Evolutionary conservation across 2,888 invertebrate genomes (phyloP).

Genomic region (Nipponacmea schrenckii): DNA sequence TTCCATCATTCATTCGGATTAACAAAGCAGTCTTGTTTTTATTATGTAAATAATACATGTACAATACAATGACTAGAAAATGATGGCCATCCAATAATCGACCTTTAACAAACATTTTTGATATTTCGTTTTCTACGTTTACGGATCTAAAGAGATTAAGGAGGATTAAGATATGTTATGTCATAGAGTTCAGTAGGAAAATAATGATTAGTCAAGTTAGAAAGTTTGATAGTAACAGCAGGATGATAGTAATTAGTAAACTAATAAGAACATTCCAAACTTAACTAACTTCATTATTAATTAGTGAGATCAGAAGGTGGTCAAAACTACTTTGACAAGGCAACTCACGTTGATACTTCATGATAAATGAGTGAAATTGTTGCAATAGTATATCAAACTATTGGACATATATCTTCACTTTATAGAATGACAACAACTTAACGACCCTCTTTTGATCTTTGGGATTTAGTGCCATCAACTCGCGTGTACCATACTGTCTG

Average conservation of each 20-base stretch:
- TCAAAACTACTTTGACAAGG: background rate
- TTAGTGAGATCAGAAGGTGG: background rate
- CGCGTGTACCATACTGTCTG: background rate
- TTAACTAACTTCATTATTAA: background rate
- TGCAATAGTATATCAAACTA: no score
- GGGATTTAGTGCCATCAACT: background rate
- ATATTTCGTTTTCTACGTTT: conserved; percentile 4
- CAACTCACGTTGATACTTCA: no score
- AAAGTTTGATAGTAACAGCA: background rate
- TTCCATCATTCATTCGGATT: conserved; percentile 2
- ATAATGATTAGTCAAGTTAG: background rate
- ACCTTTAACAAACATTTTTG: conserved; percentile 5
- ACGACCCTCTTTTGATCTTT: background rate
- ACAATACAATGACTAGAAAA: background rate
- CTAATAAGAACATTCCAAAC: background rate
- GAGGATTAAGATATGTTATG: background rate
- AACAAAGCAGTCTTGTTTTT: background rate
- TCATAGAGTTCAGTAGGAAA: background rate
- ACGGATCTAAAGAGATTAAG: background rate
- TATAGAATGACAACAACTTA: no score
- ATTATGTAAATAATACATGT: background rate
- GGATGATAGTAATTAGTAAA: background rate
- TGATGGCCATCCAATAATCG: conserved; percentile 1
- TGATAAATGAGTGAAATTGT: no score
- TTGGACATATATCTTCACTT: no score